Base-by-base conservation (phyloP, 2,113 vertebrate genomes). In the Atrichornis clamosus region DNA sequence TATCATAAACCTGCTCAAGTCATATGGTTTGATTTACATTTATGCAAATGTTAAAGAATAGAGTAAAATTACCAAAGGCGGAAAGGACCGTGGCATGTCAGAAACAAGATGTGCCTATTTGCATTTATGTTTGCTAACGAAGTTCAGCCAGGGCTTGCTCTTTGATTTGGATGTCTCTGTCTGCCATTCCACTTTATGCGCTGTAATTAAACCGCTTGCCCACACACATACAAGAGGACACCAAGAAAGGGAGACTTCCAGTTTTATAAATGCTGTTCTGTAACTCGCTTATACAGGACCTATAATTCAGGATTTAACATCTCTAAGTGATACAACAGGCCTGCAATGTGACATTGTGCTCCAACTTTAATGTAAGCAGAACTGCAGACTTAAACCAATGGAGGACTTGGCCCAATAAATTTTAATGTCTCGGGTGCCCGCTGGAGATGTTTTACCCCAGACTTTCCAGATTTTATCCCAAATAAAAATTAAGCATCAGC, bases 101-200 rank as follows among this genome's bases (percentile, higher is more conserved):
- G 95, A 97, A 96, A 95, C 95, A 97, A 96, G 95, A 97, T 97
- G 96, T 96, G 95, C 95, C 95, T 96, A 97, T 97, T 98, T 97
- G 93, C 97, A 96, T 97, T 97, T 96, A 88, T 90, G 88, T 96
- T 97, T 96, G 96, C 95, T 98, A 98, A 98, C 98, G 97, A 97
- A 96, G 90, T 95, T 98, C 97, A 98, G 97, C 89, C 97, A 97
- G 84, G 85, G 62, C 86, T 97, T 79, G 80, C 87, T 97, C 97
- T 98, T 98, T 98, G 97, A 98, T 98, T 97, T 96, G 87, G 86
- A 70, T 93, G 88, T 85, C 91, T 97, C 69, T 90, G 93, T 94
- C 95, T 97, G 95, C 96, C 93, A 90, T 98, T 98, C 96, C 90
- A 74, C 91, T 97, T 97, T 41, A 91, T 94, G 96, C 70, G 60